Evolutionary conservation across 2,113 vertebrate species (phyloP), one percentile per base, ranked within the genome.

Genomic region (Microcebus jonahi): DNA sequence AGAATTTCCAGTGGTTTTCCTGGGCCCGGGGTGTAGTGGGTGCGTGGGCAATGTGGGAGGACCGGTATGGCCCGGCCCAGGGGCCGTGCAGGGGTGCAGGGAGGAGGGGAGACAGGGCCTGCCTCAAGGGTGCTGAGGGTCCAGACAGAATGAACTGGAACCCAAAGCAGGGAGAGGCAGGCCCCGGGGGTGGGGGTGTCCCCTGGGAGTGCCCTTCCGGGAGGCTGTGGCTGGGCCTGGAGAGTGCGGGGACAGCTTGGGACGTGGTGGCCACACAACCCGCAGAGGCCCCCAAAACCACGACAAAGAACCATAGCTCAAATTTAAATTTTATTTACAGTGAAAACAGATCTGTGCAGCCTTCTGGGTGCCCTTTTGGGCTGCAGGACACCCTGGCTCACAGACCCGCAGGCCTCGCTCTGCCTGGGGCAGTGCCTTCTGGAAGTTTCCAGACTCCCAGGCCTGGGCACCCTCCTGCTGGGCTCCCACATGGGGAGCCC

Each of bases 51-150:
- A 23, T 0, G 11, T 1, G 0, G 18, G 36, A 3, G 3, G 15
- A 21, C 18, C 4, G 3, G 1, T 3, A 50, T 29, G 5, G 13
- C 29, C 55, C 80, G n/a, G 27, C 57, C 2, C 20, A 31, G 71
- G 70, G 48, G 4, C 11, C 7, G 2, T 5, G 1, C 1, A 25
- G 59, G 59, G 20, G 15, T 0, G 0, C 8, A 11, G 50, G 39
- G 14, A 39, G 25, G 34, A 57, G 27, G 20, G 12, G 27, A 17
- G 2, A 2, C 20, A 5, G 21, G 36, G 75, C 7, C 42, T 57
- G 42, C 86, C 31, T 34, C 0, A 0, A 4, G 45, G 31, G 23
- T 3, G 2, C 29, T 18, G 17, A 61, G 29, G 20, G 14, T 11
- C 29, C 34, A 8, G n/a, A 21, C 3, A 9, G 75, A 71, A 68